Evolutionary conservation across 2,797 vertebrate species (phyloP), one percentile per base, ranked within the genome.

Genomic region (Cetoscarus ocellatus): DNA sequence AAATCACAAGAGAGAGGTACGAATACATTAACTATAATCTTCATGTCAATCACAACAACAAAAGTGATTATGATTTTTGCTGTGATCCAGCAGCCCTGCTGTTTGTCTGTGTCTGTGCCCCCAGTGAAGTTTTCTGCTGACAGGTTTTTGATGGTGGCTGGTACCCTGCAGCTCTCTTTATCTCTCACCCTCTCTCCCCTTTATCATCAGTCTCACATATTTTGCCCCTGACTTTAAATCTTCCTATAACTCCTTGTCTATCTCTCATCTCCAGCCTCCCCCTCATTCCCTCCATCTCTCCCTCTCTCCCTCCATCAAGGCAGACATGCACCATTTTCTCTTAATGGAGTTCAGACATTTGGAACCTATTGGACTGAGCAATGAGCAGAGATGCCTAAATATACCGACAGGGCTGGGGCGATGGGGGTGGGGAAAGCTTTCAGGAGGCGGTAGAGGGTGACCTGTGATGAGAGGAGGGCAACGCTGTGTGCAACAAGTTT

Each of bases 281-380:
- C 19, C 48, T 35, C 49, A 27, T 27, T 27, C 27, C 27, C 27
- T 27, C 27, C 27, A 27, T 27, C 27, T 27, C 4, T 27, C 27
- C 27, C 4, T 4, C 27, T 27, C 27, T 27, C n/a, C 36, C 61
- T 13, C 60, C 19, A 53, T 82, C 68, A 51, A 38, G 81, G 88
- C 74, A 85, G 90, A 88, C 84, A 88, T 67, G 85, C 79, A 79
- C 82, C 86, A 84, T 90, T 92, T 92, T 91, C 78, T 80, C 77
- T 83, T 81, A 92, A 91, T 77, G 80, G 83, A 86, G 77, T 77
- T 90, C 80, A 91, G 84, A 88, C 87, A 84, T 92, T 91, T 91
- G 90, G 88, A 92, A 88, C 83, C 82, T 70, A 88, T 66, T 88
- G 80, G 82, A 84, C 83, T 77, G 75, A 79, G 87, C 74, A 87